Percentiles rank a stretch among this genome's conserved stretches.
Conservation (phyloP, 2,888 invertebrate species). For the Dexiosoma caninum region DNA sequence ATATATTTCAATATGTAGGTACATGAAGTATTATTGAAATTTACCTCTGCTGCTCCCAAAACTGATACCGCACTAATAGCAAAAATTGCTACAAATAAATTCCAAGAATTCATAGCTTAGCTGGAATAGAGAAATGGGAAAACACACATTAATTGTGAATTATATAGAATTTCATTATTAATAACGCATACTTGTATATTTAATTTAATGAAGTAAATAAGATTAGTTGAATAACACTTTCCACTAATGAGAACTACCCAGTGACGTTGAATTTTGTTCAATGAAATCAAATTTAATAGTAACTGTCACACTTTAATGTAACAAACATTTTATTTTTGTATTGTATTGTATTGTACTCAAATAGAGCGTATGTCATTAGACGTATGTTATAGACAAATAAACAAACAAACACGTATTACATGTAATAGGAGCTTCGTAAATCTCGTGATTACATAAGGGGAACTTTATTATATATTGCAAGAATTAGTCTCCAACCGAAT, state of each 20-base stretch:
- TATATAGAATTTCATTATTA: neutral
- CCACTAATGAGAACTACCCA: slow-evolving; percentile 23
- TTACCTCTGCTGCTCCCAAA: slow-evolving; percentile 71
- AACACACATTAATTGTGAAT: neutral
- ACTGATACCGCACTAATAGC: slow-evolving; percentile 68
- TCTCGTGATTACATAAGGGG: slow-evolving; percentile 20
- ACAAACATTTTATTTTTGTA: neutral
- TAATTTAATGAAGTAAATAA: no score
- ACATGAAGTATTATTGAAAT: neutral
- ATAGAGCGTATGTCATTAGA: slow-evolving; percentile 12
- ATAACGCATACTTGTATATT: no score
- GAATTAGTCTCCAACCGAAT: neutral
- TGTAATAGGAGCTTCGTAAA: slow-evolving; percentile 8
- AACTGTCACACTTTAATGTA: slow-evolving; percentile 5
- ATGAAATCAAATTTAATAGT: slow-evolving; percentile 27
- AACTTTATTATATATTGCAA: neutral
- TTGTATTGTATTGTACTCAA: neutral
- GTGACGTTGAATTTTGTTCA: slow-evolving; percentile 43
- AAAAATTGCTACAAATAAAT: slow-evolving; percentile 66
- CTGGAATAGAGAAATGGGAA: slow-evolving; percentile 31
- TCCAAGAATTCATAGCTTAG: slow-evolving; percentile 66
- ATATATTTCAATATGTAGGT: neutral
- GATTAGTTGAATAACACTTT: neutral
- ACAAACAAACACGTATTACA: neutral
- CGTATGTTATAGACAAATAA: neutral